Percentiles rank a stretch among this genome's conserved stretches.
These are phyloP conservation scores for Steatocranus sp. DNA, from an alignment of 2,797 vertebrate species.

Conservation along the genomic window DNA sequence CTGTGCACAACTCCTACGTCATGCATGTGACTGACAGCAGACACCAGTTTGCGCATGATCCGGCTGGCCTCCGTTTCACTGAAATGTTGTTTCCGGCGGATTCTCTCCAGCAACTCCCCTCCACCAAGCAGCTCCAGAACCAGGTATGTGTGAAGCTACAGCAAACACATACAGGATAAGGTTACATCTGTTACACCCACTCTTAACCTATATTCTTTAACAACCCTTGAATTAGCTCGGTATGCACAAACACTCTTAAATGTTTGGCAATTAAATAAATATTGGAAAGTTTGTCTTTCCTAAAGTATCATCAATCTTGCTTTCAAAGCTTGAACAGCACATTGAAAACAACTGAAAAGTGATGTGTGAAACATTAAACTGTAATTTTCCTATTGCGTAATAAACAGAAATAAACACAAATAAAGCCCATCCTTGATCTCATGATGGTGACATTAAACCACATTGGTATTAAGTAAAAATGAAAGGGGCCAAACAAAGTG, in stretches of 20 bases:
- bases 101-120: slow-evolving; percentile 94
- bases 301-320: background rate
- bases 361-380: background rate
- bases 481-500: slow-evolving; percentile 47
- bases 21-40: slow-evolving; percentile 98
- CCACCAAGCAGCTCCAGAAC: slow-evolving; percentile 94
- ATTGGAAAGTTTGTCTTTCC: background rate
- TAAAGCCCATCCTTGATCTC: background rate
- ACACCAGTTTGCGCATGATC: slow-evolving; percentile 95
- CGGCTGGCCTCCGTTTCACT: slow-evolving; percentile 95
- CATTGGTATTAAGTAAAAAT: slow-evolving; percentile 27
- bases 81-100: slow-evolving; percentile 92
- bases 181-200: background rate
- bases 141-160: slow-evolving; percentile 92
- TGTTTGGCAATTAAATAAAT: background rate
- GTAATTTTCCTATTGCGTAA: background rate
- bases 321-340: background rate
- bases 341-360: background rate
- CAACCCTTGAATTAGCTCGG: background rate
- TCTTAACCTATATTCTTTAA: background rate
- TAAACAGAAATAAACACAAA: background rate
- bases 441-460: slow-evolving; percentile 35
- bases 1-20: slow-evolving; percentile 96
- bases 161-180: background rate
- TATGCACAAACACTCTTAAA: background rate